phyloP scores from a whole-genome alignment of 2,113 vertebrate species.

The Galemys pyrenaicus region DNA sequence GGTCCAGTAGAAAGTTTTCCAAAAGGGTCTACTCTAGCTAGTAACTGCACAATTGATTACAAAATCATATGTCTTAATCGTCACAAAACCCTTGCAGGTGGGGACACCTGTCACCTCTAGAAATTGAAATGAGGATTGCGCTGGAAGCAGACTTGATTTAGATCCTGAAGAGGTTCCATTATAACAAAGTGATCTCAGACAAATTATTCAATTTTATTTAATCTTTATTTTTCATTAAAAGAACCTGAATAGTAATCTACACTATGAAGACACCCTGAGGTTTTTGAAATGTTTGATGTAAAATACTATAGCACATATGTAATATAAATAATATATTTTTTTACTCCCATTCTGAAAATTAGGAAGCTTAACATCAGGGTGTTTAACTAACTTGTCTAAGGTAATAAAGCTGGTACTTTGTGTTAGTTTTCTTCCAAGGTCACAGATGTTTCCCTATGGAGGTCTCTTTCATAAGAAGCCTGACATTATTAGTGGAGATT shows the following conservation, averaged over 20 bases:
- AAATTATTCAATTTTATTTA: not conserved
- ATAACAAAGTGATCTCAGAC: not conserved
- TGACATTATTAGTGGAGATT: not conserved
- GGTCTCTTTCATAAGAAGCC: not conserved
- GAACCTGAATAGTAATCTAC: not conserved
- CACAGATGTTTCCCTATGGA: not conserved
- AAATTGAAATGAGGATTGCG: not conserved
- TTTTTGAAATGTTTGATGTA: not conserved
- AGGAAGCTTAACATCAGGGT: not conserved
- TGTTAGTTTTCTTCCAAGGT: not conserved
- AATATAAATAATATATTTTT: not conserved
- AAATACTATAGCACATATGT: not conserved
- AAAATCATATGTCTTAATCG: not conserved
- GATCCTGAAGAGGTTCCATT: not conserved
- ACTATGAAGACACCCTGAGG: not conserved
- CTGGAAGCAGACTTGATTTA: not conserved
- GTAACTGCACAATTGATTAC: not conserved
- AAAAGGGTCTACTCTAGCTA: not conserved
- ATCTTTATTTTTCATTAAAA: not conserved
- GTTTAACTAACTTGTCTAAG: not conserved
- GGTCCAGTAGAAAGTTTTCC: not conserved
- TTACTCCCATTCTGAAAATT: not conserved
- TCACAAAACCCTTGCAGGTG: not conserved
- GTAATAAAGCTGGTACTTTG: not conserved
- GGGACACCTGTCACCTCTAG: not conserved